Conservation (phyloP, 2,797 vertebrate species). For the Enteromius fasciolatus region DNA sequence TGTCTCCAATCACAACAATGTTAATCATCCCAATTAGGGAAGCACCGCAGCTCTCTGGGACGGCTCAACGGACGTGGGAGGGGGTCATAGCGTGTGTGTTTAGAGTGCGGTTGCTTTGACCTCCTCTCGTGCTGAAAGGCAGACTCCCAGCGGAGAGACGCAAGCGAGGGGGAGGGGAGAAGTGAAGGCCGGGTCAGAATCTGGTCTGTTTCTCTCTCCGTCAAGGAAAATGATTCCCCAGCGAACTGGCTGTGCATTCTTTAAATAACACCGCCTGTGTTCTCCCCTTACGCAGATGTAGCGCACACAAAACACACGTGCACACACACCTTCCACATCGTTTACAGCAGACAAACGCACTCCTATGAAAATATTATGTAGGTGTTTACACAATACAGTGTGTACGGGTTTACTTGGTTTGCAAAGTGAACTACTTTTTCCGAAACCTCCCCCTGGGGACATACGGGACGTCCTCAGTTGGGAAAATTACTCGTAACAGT, state of each 20-base stretch:
- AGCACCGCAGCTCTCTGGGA: slow-evolving; percentile 63
- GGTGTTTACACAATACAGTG: slow-evolving; percentile 24
- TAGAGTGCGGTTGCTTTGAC: slow-evolving; percentile 62
- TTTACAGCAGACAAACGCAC: slow-evolving; percentile 17
- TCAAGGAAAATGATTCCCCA: slow-evolving; percentile 45
- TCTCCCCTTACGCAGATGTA: slow-evolving; percentile 24
- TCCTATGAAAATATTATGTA: neutral
- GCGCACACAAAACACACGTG: neutral
- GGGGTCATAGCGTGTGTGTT: slow-evolving; percentile 56
- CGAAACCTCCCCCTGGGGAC: neutral
- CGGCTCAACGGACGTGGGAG: slow-evolving; percentile 59
- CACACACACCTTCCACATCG: neutral
- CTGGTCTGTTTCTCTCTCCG: slow-evolving; percentile 44
- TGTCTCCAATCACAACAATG: slow-evolving; percentile 57
- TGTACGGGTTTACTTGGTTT: neutral
- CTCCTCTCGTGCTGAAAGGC: slow-evolving; percentile 62
- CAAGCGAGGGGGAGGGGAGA: slow-evolving; percentile 58
- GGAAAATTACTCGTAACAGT: neutral
- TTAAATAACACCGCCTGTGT: slow-evolving; percentile 53
- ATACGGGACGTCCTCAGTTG: neutral
- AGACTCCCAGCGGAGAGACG: slow-evolving; percentile 69
- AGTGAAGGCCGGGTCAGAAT: slow-evolving; percentile 65
- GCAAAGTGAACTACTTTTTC: neutral
- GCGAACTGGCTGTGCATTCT: slow-evolving; percentile 64
- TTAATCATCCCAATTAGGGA: slow-evolving; percentile 70